Percentiles rank a stretch among this genome's conserved stretches.
Conservation (phyloP, 2,113 vertebrate species). For the Neolamprologus hecqui region DNA sequence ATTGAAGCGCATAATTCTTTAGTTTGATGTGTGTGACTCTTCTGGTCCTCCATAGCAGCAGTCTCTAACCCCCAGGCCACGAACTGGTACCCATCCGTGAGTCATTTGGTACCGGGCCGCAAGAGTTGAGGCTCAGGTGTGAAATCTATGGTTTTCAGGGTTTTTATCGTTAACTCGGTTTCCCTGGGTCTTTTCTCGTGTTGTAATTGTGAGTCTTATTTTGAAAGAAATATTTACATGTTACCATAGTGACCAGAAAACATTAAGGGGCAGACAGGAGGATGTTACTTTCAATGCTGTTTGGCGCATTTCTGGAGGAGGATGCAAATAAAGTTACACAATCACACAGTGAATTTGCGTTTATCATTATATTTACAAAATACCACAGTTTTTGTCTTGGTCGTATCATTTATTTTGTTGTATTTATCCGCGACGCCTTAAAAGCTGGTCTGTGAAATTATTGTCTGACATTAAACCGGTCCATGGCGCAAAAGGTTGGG, state of each 20-base stretch:
- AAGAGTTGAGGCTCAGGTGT: not conserved
- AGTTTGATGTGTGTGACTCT: not conserved
- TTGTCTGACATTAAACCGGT: not conserved
- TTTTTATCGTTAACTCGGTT: not conserved
- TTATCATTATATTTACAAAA: not conserved
- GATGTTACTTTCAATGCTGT: not conserved
- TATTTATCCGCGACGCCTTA: not conserved
- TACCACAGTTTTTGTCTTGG: not conserved
- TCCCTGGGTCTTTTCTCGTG: not conserved
- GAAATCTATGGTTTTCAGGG: not conserved
- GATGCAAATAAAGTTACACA: not conserved
- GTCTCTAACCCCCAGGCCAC: not conserved
- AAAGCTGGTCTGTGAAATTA: not conserved
- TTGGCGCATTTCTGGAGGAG: not conserved
- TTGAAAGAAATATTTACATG: not conserved
- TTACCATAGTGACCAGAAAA: not conserved
- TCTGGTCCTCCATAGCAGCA: not conserved
- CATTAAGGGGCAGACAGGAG: not conserved
- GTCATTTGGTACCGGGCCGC: not conserved
- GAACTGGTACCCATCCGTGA: not conserved
- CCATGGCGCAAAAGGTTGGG: not conserved
- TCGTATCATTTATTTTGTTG: not conserved
- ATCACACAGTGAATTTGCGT: not conserved
- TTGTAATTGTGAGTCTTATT: not conserved
- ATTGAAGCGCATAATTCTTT: not conserved